These are phyloP conservation scores for Pipa parva DNA, from an alignment of 2,113 vertebrate species.

Conservation along the genomic window DNA sequence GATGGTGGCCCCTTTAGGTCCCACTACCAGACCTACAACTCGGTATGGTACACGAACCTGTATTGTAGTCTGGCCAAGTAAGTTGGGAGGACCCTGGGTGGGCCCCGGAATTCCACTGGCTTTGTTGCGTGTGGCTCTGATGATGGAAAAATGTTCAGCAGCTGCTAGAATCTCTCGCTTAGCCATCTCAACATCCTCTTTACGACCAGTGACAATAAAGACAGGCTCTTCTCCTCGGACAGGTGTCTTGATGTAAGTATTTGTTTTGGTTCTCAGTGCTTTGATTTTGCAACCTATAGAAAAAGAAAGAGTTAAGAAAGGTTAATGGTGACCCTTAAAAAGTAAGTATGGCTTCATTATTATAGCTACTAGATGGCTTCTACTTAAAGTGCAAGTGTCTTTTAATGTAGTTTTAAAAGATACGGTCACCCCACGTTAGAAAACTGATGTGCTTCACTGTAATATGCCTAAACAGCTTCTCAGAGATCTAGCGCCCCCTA, in stretches of 20 bases:
- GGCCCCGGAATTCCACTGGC: slow-evolving; percentile 58
- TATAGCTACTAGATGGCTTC: no score
- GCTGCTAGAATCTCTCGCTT: slow-evolving; percentile 92
- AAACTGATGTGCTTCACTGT: no score
- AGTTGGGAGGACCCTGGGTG: slow-evolving; percentile 79
- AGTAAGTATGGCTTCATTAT: no score
- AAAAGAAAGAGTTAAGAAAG: no score
- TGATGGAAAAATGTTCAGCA: slow-evolving; percentile 93
- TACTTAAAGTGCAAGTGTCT: no score
- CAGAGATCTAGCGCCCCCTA: no score
- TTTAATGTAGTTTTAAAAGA: no score
- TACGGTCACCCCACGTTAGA: no score
- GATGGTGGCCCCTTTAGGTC: slow-evolving; percentile 95
- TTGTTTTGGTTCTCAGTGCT: slow-evolving; percentile 91
- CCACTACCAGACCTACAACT: slow-evolving; percentile 92
- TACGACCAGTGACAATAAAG: slow-evolving; percentile 91
- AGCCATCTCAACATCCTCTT: slow-evolving; percentile 95
- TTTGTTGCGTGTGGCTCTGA: slow-evolving; percentile 86
- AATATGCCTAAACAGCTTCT: no score
- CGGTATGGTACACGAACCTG: slow-evolving; percentile 94
- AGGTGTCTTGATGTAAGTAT: slow-evolving; percentile 95
- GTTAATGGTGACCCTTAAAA: no score
- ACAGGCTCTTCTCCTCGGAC: slow-evolving; percentile 89
- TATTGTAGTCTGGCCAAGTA: slow-evolving; percentile 93
- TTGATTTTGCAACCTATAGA: slow-evolving; percentile 93